A percentile compares a stretch with the other conserved stretches of the same genome.
Conservation (phyloP, 2,888 invertebrate genomes). For the Callyntrura guangdongensis region DNA sequence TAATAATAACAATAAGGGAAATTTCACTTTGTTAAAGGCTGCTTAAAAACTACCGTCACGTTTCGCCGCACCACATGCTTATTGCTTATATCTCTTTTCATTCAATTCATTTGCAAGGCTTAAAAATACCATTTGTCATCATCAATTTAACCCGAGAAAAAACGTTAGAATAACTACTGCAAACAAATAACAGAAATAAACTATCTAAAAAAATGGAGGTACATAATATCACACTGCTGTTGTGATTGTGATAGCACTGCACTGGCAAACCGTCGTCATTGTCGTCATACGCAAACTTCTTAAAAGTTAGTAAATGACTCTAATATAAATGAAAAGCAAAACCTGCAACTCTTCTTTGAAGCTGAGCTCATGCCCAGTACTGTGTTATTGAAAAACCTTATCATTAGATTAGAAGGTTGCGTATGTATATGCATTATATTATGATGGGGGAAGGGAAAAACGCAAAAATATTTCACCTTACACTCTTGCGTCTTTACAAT, state of each 20-base stretch:
- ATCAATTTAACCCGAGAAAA: conserved; percentile 66
- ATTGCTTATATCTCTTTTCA: conserved; percentile 25
- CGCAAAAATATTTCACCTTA: conserved; percentile 72
- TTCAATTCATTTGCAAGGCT: conserved; percentile 49
- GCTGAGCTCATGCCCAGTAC: not conserved
- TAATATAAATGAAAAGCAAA: conserved; percentile 56
- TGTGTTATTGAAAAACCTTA: conserved; percentile 66
- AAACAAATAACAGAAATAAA: conserved; percentile 34
- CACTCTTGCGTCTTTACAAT: conserved; percentile 1
- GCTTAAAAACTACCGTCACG: conserved; percentile 60
- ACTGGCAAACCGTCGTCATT: not conserved
- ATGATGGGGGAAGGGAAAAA: conserved; percentile 62
- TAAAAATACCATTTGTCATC: conserved; percentile 66
- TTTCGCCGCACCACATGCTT: conserved; percentile 50
- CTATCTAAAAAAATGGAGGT: not conserved
- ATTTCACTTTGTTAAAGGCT: conserved; percentile 62
- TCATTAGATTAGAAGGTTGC: conserved; percentile 65
- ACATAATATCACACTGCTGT: not conserved
- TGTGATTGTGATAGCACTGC: not conserved
- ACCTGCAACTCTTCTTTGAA: conserved; percentile 38
- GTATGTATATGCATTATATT: not conserved
- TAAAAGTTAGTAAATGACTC: conserved; percentile 11
- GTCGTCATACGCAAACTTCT: not conserved
- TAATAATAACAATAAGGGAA: conserved; percentile 29
- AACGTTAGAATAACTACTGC: not conserved